Percentiles rank a stretch among this genome's conserved stretches.
Conservation (phyloP, 2,888 invertebrate genomes). For the Lasioglossum pauxillum region DNA sequence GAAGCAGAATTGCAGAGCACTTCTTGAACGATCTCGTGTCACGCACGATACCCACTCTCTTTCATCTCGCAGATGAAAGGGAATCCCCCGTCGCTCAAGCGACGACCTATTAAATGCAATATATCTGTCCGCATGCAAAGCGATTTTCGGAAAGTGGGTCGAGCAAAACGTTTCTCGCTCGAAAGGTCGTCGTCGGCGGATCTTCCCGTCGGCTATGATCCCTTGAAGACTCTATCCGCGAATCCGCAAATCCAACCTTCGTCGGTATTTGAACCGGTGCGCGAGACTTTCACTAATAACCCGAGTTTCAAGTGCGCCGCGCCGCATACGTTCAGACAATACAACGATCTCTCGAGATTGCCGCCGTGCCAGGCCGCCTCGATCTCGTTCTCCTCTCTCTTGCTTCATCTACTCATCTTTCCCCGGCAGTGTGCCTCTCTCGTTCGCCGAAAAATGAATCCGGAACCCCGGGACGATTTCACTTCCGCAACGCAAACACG, state of each 20-base stretch:
- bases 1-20: neutral
- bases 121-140: neutral
- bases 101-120: neutral
- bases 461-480: neutral
- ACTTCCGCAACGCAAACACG: constrained; percentile 17
- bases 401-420: neutral
- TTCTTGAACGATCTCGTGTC: neutral
- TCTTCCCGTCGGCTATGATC: neutral
- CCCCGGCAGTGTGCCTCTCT: neutral
- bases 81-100: neutral
- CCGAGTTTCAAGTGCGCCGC: constrained; percentile 47
- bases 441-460: neutral
- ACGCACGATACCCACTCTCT: neutral
- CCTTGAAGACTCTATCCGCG: neutral
- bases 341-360: constrained; percentile 35
- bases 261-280: constrained; percentile 29
- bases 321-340: constrained; percentile 45
- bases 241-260: constrained; percentile 23
- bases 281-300: constrained; percentile 69
- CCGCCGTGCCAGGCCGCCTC: neutral
- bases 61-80: neutral
- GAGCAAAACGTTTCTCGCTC: neutral
- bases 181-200: neutral
- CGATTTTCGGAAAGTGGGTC: constrained; percentile 4
- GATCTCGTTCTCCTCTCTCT: neutral